These are phyloP conservation scores for Dicaeum eximium DNA, from an alignment of 2,113 vertebrate genomes.

Conservation along the genomic window DNA sequence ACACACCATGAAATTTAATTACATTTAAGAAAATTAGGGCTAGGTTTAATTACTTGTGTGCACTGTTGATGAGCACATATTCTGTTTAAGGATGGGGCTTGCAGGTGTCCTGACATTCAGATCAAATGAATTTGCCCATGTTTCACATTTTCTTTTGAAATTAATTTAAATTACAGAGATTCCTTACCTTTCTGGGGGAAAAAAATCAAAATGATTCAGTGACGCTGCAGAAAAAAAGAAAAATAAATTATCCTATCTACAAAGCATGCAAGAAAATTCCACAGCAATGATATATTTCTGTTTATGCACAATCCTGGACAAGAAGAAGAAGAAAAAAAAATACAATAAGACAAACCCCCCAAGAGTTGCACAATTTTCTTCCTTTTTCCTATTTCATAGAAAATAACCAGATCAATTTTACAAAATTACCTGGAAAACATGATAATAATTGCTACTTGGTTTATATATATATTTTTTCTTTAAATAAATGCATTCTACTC, in stretches of 20 bases:
- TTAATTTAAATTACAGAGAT: background rate
- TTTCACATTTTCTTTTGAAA: background rate
- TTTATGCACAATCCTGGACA: background rate
- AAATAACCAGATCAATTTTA: background rate
- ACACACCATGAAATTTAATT: constrained; percentile 33
- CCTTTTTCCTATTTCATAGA: background rate
- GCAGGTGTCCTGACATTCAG: background rate
- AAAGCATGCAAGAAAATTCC: background rate
- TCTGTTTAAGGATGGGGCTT: background rate
- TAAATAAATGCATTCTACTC: background rate
- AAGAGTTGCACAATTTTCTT: background rate
- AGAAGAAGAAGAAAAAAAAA: background rate
- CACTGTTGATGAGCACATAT: background rate
- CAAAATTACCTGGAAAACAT: background rate
- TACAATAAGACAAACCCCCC: background rate
- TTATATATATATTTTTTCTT: background rate
- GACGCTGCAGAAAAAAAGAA: background rate
- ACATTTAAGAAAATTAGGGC: constrained; percentile 36
- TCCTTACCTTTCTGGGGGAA: background rate
- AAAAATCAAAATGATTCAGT: background rate
- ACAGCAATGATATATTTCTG: background rate
- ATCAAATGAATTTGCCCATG: background rate
- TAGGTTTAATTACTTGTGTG: constrained; percentile 42
- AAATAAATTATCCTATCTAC: background rate
- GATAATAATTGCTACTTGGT: background rate